A percentile compares a stretch with the other conserved stretches of the same genome.
These are phyloP conservation scores for Eurypyga helias DNA, from an alignment of 2,113 vertebrate genomes.

Conservation along the genomic window DNA sequence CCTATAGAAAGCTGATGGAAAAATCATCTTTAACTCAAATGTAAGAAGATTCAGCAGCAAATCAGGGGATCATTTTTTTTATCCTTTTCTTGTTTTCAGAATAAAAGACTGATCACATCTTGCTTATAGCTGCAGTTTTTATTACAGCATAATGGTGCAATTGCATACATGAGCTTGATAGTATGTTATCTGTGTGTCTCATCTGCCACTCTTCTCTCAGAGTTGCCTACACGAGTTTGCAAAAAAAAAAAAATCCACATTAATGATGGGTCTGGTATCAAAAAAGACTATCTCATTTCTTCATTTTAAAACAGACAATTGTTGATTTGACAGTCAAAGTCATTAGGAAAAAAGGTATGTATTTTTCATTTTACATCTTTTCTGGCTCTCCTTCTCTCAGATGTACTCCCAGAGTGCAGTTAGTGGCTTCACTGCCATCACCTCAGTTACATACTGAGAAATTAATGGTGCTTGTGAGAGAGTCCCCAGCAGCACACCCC, in stretches of 20 bases:
- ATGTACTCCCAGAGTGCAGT: background rate
- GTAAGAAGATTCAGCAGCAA: background rate
- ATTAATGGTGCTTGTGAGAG: accelerated
- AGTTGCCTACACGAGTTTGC: background rate
- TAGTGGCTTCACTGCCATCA: background rate
- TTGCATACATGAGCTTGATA: background rate
- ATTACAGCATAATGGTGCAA: background rate
- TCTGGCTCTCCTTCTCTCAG: background rate
- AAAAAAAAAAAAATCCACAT: background rate
- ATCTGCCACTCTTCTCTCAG: background rate
- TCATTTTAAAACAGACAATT: background rate
- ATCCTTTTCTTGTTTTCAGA: background rate
- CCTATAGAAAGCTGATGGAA: background rate
- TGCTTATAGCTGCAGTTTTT: background rate
- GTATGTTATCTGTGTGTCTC: background rate
- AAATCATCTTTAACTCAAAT: background rate
- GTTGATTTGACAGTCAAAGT: background rate
- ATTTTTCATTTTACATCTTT: background rate
- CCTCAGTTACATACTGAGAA: background rate
- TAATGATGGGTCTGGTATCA: background rate
- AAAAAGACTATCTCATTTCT: background rate
- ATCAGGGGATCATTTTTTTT: background rate
- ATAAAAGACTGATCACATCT: background rate
- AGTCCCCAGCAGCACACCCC: no score
- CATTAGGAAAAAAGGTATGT: background rate